Evolutionary conservation across 1,140 invertebrate species (phyloP), one percentile per base, ranked within the genome.

Genomic region (Drosophila sp.): DNA sequence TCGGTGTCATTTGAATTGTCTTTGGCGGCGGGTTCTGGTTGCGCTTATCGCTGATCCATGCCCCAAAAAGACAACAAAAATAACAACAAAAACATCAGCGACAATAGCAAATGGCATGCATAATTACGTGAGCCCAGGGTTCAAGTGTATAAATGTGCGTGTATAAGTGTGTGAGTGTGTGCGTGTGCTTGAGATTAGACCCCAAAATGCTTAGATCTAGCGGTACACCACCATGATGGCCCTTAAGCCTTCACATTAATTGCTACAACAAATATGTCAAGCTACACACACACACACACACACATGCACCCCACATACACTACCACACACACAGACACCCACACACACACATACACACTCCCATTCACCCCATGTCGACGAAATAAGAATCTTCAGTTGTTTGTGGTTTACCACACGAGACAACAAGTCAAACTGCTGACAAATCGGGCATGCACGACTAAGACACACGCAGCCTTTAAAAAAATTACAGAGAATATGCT

Each of bases 111-210:
- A 70, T 75, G 75, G 48, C 70, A 82, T 78, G 76, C 73, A 82
- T 82, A 82, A 82, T 82, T 82, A 82, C 79, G 75, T 82, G 65
- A 82, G 64, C 64, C 74, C 70, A 38, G 41, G 73, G 54, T 64
- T 63, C 27, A 51, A 1, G 5, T 18, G 38, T 29, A 1, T 36
- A 57, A 2, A 21, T 21, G 21, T 21, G 21, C 16, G 21, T 34
- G 14, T 29, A 5, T 21, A 6, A 9, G 14, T 58, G 9, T 58
- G 8, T 43, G 25, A 18, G 25, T 16, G 13, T 14, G 16, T 59
- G 56, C 21, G 50, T 18, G 29, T 38, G 16, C 38, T 73, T 73
- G 25, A 73, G 72, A 80, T 80, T 77, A 74, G 77, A 61, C 50
- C 73, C 53, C 46, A 46, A 73, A 66, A 72, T 65, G 29, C 71